Base-by-base conservation (phyloP, 2,888 invertebrate genomes). In the Phytoseiulus persimilis region DNA sequence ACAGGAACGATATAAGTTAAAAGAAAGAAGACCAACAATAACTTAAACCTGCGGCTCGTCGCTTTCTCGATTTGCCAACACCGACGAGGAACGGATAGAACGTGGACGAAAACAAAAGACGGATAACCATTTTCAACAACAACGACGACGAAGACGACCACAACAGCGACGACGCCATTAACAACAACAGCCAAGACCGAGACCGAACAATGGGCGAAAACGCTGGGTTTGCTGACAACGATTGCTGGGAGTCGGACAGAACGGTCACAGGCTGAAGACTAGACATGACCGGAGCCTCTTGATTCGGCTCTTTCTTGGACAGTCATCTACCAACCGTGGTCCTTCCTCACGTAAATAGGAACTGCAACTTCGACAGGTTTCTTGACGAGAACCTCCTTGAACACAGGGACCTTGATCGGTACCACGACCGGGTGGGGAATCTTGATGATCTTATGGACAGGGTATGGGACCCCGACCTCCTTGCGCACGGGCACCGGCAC, bases 391-490 rank as follows among this genome's bases (percentile, higher is more conserved):
- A 87, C 87, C 32, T 87, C 87, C 33, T 87, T 33, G 45, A 87
- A 32, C 3, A 32, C 87, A 1, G 87, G 33, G n/a, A 87, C 87
- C 87, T 87, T 87, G 87, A 32, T 87, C 87, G 87, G 87, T n/a
- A 87, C 87, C 11, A 18, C 87, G 33, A 87, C 87, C n/a, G 87
- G 87, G n/a, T 87, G 87, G n/a, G 5, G 32, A 32, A 87, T 83
- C 83, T 83, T 83, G 33, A 83, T 83, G 32, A 83, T 45, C 39
- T 87, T 87, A 18, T 33, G 87, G 6, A 87, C 87, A 18, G 87
- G 87, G 33, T 32, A 32, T 0, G 32, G 87, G 11, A 87, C 87
- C 39, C 28, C 87, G 31, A 87, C 31, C 32, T 31, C 39, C 87
- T n/a, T 33, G 45, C 45, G 87, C n/a, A 87, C 32, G 32, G 32